These are phyloP conservation scores for Tetragonula carbonaria DNA, from an alignment of 2,888 invertebrate genomes.

Conservation along the genomic window DNA sequence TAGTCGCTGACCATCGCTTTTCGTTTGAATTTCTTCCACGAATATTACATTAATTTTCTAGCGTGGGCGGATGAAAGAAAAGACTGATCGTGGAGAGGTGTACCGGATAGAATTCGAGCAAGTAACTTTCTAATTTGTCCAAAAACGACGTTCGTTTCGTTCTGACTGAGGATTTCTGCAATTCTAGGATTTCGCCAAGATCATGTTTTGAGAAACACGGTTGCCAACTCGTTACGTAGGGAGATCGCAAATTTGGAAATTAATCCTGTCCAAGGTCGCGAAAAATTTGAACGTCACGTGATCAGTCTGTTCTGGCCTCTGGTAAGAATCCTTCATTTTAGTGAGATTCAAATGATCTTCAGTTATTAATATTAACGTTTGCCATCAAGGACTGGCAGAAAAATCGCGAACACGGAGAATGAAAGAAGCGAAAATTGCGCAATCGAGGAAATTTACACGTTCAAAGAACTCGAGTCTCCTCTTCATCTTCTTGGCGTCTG, in stretches of 20 bases:
- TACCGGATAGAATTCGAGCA: neutral
- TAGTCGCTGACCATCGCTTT: neutral
- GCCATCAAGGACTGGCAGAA: neutral
- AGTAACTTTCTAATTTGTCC: constrained; percentile 24
- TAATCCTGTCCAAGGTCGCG: neutral
- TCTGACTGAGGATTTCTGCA: neutral
- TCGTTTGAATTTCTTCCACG: constrained; percentile 1
- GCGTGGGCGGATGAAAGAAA: too few relatives aligned
- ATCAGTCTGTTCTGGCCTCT: neutral
- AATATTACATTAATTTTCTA: neutral
- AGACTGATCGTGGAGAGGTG: neutral
- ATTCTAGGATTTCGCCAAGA: constrained; percentile 10
- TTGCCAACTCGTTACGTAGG: constrained; percentile 24
- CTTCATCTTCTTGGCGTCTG: constrained; percentile 10
- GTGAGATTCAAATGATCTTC: too few relatives aligned
- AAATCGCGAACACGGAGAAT: neutral
- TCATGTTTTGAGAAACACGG: neutral
- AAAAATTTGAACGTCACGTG: neutral
- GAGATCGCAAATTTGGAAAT: constrained; percentile 6
- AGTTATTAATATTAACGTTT: too few relatives aligned
- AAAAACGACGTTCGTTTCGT: neutral
- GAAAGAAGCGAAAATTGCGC: neutral
- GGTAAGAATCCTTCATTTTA: too few relatives aligned
- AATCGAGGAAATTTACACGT: constrained; percentile 7
- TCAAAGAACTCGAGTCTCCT: neutral